Percentiles rank a stretch among this genome's conserved stretches.
Evolutionary conservation across 2,888 invertebrate genomes (phyloP).

Genomic region (Boloria selene): DNA sequence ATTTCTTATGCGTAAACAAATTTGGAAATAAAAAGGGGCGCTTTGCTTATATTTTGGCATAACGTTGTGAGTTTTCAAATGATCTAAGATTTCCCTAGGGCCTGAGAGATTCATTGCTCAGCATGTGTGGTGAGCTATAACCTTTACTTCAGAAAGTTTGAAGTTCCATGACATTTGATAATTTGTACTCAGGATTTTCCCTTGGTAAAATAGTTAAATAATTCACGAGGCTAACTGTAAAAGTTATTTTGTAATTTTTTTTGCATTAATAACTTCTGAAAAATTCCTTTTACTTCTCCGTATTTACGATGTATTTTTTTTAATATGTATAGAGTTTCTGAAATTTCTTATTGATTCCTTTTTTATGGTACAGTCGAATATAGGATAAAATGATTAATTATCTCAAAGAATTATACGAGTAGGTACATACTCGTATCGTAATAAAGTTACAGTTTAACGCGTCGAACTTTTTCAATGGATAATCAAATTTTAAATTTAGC

Average conservation of each 20-base stretch:
- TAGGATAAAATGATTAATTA: too few species aligned
- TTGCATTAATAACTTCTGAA: too few species aligned
- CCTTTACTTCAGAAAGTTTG: constrained; percentile 23
- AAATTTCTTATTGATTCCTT: too few species aligned
- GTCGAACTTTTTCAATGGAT: constrained; percentile 34
- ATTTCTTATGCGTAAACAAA: constrained; percentile 12
- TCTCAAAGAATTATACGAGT: too few species aligned
- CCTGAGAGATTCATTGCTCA: constrained; percentile 43
- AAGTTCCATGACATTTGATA: constrained; percentile 21
- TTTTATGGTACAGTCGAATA: too few species aligned
- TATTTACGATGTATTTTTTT: too few species aligned
- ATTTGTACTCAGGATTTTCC: constrained; percentile 8
- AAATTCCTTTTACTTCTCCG: too few species aligned
- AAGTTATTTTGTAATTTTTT: too few species aligned
- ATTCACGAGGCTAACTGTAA: too few species aligned
- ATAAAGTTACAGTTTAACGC: constrained; percentile 11
- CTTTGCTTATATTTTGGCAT: constrained; percentile 39
- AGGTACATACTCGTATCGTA: neutral
- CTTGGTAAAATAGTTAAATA: too few species aligned
- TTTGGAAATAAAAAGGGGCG: constrained; percentile 34
- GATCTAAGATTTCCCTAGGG: constrained; percentile 48
- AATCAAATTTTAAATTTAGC: constrained; percentile 40
- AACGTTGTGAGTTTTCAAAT: constrained; percentile 44
- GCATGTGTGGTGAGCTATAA: constrained; percentile 38
- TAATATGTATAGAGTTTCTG: too few species aligned